A percentile compares a stretch with the other conserved stretches of the same genome.
phyloP scores from a whole-genome alignment of 2,888 invertebrate genomes.

The Hemistola chrysoprasaria region DNA sequence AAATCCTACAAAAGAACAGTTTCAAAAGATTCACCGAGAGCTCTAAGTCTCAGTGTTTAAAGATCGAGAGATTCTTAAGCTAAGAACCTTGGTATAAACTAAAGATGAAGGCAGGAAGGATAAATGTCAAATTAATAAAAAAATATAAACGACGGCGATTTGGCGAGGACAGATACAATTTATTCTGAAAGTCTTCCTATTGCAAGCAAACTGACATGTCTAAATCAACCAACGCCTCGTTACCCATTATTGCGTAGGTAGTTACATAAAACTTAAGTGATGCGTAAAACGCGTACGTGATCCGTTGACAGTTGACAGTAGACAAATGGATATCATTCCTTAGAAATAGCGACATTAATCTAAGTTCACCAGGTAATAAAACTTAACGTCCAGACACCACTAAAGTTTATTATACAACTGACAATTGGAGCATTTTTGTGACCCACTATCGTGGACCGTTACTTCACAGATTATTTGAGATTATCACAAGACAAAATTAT shows the following conservation, averaged over 20 bases:
- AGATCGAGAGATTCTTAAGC: too few species aligned
- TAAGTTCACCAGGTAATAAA: slow-evolving; percentile 55
- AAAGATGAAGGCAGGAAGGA: too few species aligned
- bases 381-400: slow-evolving; percentile 45
- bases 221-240: too few species aligned
- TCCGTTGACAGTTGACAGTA: slow-evolving; percentile 8
- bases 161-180: too few species aligned
- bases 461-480: slow-evolving; percentile 67
- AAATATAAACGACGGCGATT: too few species aligned
- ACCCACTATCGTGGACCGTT: slow-evolving; percentile 56
- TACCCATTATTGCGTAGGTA: not conserved
- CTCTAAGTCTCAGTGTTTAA: too few species aligned
- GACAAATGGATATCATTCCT: slow-evolving; percentile 13
- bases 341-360: slow-evolving; percentile 51
- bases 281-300: slow-evolving; percentile 11
- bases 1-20: too few species aligned
- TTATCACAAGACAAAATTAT: slow-evolving; percentile 54
- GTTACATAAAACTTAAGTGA: not conserved
- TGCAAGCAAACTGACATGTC: too few species aligned
- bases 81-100: too few species aligned
- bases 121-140: too few species aligned
- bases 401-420: slow-evolving; percentile 54
- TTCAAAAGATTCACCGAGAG: too few species aligned
- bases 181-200: too few species aligned
- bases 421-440: slow-evolving; percentile 63